Evolutionary conservation across 2,797 vertebrate genomes (phyloP).

Genomic region (Sphenodon punctatus): DNA sequence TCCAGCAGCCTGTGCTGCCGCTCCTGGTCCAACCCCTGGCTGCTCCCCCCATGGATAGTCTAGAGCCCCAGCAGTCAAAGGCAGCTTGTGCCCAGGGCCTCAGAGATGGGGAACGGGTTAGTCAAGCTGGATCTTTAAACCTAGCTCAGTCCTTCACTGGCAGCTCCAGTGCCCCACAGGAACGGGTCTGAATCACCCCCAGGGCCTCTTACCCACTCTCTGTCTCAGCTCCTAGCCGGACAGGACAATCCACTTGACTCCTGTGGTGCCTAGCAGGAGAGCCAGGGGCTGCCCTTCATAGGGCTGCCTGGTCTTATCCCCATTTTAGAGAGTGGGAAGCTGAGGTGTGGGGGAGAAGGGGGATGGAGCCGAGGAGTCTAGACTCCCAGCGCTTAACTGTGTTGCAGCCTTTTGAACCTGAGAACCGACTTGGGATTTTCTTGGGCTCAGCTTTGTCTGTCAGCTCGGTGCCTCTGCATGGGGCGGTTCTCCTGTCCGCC

Average conservation of each 20-base stretch:
- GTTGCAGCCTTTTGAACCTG: fast-evolving
- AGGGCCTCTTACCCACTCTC: fast-evolving
- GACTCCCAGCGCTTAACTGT: fast-evolving
- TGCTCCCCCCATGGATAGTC: too few relatives aligned
- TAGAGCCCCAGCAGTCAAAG: too few relatives aligned
- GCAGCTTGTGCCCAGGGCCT: too few relatives aligned
- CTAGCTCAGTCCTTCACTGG: neutral
- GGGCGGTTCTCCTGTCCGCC: neutral
- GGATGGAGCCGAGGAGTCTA: fast-evolving
- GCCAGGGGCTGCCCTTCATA: too few relatives aligned
- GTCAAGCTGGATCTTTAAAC: too few relatives aligned
- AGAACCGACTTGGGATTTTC: neutral
- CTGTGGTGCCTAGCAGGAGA: too few relatives aligned
- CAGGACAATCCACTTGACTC: too few relatives aligned
- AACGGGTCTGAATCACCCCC: neutral
- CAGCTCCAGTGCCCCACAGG: fast-evolving
- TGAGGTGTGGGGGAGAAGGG: fast-evolving
- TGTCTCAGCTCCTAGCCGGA: fast-evolving
- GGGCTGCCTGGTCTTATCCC: neutral
- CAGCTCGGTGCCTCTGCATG: neutral
- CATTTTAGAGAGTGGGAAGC: neutral
- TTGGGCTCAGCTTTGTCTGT: neutral
- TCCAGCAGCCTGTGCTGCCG: too few relatives aligned
- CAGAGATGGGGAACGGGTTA: too few relatives aligned
- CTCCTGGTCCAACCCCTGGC: too few relatives aligned